phyloP scores from a whole-genome alignment of 2,888 invertebrate species.

The Limnephilus marmoratus region DNA sequence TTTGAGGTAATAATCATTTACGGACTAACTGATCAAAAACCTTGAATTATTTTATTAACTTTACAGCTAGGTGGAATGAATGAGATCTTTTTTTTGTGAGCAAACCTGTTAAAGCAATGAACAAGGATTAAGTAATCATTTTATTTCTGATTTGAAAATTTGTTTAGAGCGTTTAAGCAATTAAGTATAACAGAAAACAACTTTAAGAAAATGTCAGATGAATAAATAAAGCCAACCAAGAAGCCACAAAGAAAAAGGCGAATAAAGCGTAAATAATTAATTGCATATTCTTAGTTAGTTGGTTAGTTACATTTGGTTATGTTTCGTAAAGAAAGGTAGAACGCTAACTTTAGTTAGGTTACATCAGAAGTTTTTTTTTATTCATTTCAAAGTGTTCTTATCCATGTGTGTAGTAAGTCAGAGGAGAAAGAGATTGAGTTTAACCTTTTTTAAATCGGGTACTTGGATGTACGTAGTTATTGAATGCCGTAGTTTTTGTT shows the following conservation, averaged over 20 bases:
- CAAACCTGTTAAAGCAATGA: slow-evolving; percentile 22
- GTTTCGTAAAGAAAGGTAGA: background rate
- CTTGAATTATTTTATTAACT: slow-evolving; percentile 26
- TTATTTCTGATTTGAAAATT: background rate
- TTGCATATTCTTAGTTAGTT: background rate
- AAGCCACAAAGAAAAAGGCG: background rate
- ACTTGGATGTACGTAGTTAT: no score
- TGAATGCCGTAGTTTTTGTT: no score
- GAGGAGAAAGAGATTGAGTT: no score
- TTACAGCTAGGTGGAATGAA: slow-evolving; percentile 28
- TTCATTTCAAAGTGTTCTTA: no score
- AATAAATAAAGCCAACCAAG: background rate
- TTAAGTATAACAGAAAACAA: background rate
- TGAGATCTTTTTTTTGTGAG: slow-evolving; percentile 15
- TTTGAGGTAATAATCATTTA: slow-evolving; percentile 27
- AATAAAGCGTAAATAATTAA: background rate
- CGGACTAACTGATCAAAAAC: slow-evolving; percentile 13
- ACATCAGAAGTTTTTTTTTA: background rate
- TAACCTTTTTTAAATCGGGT: no score
- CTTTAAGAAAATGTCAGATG: background rate
- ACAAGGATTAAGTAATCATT: background rate
- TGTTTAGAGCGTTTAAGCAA: background rate
- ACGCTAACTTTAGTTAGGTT: background rate
- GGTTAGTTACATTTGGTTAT: background rate
- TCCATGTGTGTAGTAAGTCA: no score